A percentile compares a stretch with the other conserved stretches of the same genome.
Evolutionary conservation across 2,888 invertebrate species (phyloP).

Genomic region (Masnerella sp.): DNA sequence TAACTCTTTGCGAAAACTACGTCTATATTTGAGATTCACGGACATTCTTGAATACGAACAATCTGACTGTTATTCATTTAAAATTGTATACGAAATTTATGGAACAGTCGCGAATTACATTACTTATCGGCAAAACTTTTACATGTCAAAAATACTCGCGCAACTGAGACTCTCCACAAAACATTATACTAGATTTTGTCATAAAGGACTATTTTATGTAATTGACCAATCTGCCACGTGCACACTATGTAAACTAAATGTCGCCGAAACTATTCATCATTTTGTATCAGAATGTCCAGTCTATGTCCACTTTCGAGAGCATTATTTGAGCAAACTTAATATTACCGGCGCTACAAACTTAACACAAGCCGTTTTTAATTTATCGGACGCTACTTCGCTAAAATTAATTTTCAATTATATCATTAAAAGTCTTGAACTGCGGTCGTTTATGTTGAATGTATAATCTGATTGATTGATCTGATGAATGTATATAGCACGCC

Average conservation of each 20-base stretch:
- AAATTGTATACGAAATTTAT: not conserved
- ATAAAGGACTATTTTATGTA: not conserved
- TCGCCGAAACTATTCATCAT: not conserved
- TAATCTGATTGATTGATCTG: too few relatives aligned
- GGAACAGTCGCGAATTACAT: too few relatives aligned
- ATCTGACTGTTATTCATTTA: not conserved
- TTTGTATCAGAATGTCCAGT: not conserved
- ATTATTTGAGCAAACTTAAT: not conserved
- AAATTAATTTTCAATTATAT: not conserved
- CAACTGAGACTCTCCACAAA: not conserved
- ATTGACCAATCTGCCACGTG: not conserved
- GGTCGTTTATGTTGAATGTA: too few relatives aligned
- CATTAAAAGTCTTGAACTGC: not conserved
- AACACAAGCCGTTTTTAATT: not conserved
- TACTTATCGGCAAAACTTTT: not conserved
- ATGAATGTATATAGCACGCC: too few relatives aligned
- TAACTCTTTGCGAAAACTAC: not conserved
- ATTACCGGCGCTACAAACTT: not conserved
- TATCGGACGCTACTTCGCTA: not conserved
- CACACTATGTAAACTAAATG: conserved; percentile 2
- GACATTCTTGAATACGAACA: not conserved
- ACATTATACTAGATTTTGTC: not conserved
- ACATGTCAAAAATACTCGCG: not conserved
- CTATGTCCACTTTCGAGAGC: not conserved
- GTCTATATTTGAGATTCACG: not conserved